A percentile compares a stretch with the other conserved stretches of the same genome.
phyloP scores from a whole-genome alignment of 1,140 invertebrate species.

The Steinernema feltiae region DNA sequence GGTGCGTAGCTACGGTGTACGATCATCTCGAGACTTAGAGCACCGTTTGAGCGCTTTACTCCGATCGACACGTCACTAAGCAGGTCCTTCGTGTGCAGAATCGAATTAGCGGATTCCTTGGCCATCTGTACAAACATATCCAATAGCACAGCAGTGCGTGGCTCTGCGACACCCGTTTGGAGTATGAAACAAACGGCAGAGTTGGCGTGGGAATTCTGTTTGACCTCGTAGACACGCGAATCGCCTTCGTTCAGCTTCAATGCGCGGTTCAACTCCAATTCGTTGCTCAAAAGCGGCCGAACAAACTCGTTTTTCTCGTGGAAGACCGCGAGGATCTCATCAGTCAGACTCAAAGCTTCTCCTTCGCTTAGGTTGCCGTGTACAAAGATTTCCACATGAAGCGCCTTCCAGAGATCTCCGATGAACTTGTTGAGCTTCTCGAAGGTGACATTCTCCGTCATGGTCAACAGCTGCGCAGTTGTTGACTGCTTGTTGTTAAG shows the following conservation, averaged over 20 bases:
- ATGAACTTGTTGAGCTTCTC: slow-evolving; percentile 72
- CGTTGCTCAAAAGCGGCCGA: slow-evolving; percentile 21
- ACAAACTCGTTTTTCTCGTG: background rate
- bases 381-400: slow-evolving; percentile 77
- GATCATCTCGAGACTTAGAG: slow-evolving; percentile 77
- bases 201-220: slow-evolving; percentile 75
- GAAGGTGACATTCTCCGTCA: slow-evolving; percentile 70
- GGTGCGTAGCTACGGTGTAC: slow-evolving; percentile 83
- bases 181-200: slow-evolving; percentile 80
- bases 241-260: slow-evolving; percentile 31
- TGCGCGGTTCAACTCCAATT: slow-evolving; percentile 22
- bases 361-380: slow-evolving; percentile 74
- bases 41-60: slow-evolving; percentile 65
- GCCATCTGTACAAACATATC: slow-evolving; percentile 82
- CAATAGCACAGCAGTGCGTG: slow-evolving; percentile 71
- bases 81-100: slow-evolving; percentile 82
- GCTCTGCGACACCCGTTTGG: slow-evolving; percentile 75
- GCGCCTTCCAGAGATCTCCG: slow-evolving; percentile 68
- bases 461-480: slow-evolving; percentile 58
- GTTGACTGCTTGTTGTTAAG: background rate
- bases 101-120: slow-evolving; percentile 81
- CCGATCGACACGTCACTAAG: slow-evolving; percentile 90
- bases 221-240: slow-evolving; percentile 49
- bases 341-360: slow-evolving; percentile 31
- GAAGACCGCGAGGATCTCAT: slow-evolving; percentile 20